A percentile compares a stretch with the other conserved stretches of the same genome.
These are phyloP conservation scores for Synergus umbraculus DNA, from an alignment of 2,888 invertebrate species.

Conservation along the genomic window DNA sequence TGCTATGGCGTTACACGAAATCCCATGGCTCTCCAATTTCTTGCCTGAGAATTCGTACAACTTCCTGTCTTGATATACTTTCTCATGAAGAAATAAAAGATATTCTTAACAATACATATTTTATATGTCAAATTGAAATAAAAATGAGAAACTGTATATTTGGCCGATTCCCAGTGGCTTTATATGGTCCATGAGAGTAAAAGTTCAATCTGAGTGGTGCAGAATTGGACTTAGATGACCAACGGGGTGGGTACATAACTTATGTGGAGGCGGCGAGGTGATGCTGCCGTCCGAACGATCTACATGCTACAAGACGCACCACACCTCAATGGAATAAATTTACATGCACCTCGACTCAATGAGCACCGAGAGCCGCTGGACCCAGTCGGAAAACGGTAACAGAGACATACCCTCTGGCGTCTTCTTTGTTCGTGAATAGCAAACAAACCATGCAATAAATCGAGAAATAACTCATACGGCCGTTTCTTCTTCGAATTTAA, in stretches of 20 bases:
- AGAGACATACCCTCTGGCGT: conserved; percentile 47
- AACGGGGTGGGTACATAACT: conserved; percentile 64
- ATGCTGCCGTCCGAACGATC: conserved; percentile 57
- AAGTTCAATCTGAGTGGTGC: conserved; percentile 59
- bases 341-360: conserved; percentile 66
- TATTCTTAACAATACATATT: too few species aligned
- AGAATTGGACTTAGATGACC: conserved; percentile 53
- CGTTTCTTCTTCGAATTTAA: background rate
- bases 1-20: conserved; percentile 16
- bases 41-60: background rate
- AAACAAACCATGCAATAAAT: conserved; percentile 14
- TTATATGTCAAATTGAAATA: too few species aligned
- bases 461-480: background rate
- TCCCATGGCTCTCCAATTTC: conserved; percentile 42
- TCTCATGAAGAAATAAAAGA: too few species aligned
- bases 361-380: conserved; percentile 47
- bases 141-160: background rate
- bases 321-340: conserved; percentile 73
- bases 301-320: conserved; percentile 65
- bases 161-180: background rate
- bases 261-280: conserved; percentile 51
- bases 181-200: conserved; percentile 62
- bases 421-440: conserved; percentile 42
- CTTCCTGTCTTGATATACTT: too few species aligned
- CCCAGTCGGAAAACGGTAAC: conserved; percentile 45